Base-by-base conservation (phyloP, 2,113 vertebrate species). In the Anhinga anhinga region DNA sequence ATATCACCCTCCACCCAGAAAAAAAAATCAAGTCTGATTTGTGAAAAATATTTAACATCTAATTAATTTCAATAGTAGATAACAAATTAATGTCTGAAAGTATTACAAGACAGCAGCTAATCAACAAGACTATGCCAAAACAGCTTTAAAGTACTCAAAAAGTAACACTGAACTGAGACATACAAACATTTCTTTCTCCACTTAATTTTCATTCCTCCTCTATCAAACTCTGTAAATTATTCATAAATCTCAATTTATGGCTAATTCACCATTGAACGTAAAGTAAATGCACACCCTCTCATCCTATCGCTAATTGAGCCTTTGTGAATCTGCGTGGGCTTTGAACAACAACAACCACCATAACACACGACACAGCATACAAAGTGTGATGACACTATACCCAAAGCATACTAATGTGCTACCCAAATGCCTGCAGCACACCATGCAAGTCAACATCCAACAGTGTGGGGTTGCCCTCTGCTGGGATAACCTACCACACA, bases 401-500 rank as follows among this genome's bases (percentile, higher is more conserved):
- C 63, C 76, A 12, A 10, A 71, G 93, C 86, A 86, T 45, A 30
- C 67, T 16, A 11, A 82, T 56, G 17, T 1, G 10, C 79, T 34
- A 53, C 52, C 53, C 71, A 4, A 23, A 18, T 13, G 72, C 55
- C 84, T 9, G 61, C 88, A 83, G 65, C 76, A 32, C 45, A 2
- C 22, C 27, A 4, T 1, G 30, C 53, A 5, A 36, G 23, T 23
- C 29, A 2, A 6, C 0, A 40, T 87, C 38, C 67, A 25, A 20
- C 55, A 34, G 88, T 82, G 90, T 8, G 32, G 63, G 86, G 82
- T 53, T 93, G 96, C 96, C 97, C 96, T 96, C 98, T 98, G 88
- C 94, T 96, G 98, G 97, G 91, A 82, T 56, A 63, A 15, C 11
- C 44, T 1, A 25, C 38, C 6, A 18, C 0, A 50, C n/a, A 62